Percentiles rank a stretch among this genome's conserved stretches.
Conservation (phyloP, 2,113 vertebrate species). For the Platichthys flesus region DNA sequence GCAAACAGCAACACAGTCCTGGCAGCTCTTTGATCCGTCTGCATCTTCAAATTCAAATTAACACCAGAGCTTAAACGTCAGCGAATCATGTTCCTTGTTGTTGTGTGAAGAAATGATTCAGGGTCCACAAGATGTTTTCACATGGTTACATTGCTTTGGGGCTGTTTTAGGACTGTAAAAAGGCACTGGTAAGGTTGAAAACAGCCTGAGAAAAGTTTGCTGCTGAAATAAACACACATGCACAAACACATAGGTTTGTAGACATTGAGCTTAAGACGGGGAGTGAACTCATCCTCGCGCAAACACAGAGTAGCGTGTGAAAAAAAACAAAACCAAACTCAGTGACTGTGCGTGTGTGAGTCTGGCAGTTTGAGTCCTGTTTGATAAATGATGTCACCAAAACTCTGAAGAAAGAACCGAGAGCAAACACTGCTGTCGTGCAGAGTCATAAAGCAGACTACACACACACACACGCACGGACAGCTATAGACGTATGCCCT, state of each 20-base stretch:
- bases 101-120: background rate
- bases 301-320: slow-evolving; percentile 37
- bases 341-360: slow-evolving; percentile 32
- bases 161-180: background rate
- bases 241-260: background rate
- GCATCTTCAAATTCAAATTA: background rate
- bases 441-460: slow-evolving; percentile 7
- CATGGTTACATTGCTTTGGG: no score
- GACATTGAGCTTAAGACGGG: slow-evolving; percentile 1
- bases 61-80: background rate
- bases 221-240: slow-evolving; percentile 17
- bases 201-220: background rate
- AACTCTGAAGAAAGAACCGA: slow-evolving; percentile 58
- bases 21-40: background rate
- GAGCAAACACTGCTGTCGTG: slow-evolving; percentile 53
- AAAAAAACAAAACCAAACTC: slow-evolving; percentile 41
- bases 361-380: slow-evolving; percentile 52
- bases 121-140: background rate
- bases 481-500: background rate
- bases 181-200: background rate
- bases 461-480: slow-evolving; percentile 5
- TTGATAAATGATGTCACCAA: slow-evolving; percentile 73
- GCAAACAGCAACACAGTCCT: background rate
- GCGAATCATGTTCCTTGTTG: background rate
- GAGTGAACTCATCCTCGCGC: slow-evolving; percentile 44